Evolutionary conservation across 92 coral and sea anemone species (phyloP).

Genomic region (Palythoa heliodiscus): DNA sequence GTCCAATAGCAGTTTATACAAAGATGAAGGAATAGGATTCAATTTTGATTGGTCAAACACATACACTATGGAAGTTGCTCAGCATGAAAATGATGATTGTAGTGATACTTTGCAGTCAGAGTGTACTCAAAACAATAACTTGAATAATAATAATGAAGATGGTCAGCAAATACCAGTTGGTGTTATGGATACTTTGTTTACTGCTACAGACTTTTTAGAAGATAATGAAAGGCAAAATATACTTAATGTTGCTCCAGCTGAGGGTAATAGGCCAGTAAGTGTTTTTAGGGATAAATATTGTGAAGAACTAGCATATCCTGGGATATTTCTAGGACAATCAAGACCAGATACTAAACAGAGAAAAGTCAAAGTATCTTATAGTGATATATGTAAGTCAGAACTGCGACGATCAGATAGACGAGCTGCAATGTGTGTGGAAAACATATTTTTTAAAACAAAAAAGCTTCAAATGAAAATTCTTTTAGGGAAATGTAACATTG

Average conservation of each 20-base stretch:
- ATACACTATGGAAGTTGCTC: slow-evolving; percentile 1
- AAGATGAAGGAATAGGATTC: neutral
- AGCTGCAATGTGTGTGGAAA: too few relatives aligned
- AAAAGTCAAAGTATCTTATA: neutral
- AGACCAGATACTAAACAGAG: neutral
- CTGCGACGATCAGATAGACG: neutral
- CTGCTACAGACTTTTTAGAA: too few relatives aligned
- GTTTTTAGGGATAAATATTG: neutral
- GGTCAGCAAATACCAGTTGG: neutral
- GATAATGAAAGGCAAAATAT: too few relatives aligned
- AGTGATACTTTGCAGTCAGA: neutral
- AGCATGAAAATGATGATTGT: neutral
- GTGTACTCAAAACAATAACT: neutral
- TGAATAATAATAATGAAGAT: neutral
- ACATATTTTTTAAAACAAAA: neutral
- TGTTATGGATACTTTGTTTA: neutral
- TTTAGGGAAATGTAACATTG: neutral
- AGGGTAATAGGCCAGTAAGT: neutral
- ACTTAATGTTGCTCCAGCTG: too few relatives aligned
- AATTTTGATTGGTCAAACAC: neutral
- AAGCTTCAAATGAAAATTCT: too few relatives aligned
- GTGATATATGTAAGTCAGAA: neutral
- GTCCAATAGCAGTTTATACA: neutral
- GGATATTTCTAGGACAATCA: neutral
- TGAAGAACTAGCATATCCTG: too few relatives aligned